Base-by-base conservation (phyloP, 2,113 vertebrate genomes). In the Oryzias javanicus region DNA sequence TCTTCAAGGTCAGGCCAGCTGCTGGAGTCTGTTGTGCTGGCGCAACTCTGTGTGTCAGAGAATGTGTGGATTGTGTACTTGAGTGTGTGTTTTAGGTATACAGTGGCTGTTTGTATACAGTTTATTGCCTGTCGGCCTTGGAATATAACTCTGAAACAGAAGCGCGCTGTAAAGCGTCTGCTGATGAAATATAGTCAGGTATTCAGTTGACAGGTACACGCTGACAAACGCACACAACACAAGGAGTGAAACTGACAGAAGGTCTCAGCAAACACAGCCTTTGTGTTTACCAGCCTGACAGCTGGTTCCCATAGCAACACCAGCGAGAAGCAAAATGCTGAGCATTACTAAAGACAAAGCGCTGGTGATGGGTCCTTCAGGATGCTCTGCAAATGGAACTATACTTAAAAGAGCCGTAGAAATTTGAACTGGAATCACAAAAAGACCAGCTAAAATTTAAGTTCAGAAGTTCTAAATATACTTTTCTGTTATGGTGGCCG, bases 1-100 rank as follows among this genome's bases (percentile, higher is more conserved):
- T 80, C 64, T 58, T 75, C 81, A 85, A 86, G 81, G 83, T 64
- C 76, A 71, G 58, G 45, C 53, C 77, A 79, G 65, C 72, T 82
- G 76, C 64, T 69, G 5, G 29, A 60, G 70, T 70, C 66, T 55
- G 57, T 48, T 56, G 62, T 58, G 49, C 27, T 6, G 41, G 57
- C 60, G 19, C 42, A 55, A 45, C 63, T 48, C 20, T 46, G 48
- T 50, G 72, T 57, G 54, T 8, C 5, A 6, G 47, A 40, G 29
- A 72, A 64, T 74, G 8, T 62, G 59, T 13, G 18, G 55, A 51
- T 25, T 63, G 15, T 48, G 41, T 18, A 24, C 52, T 15, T 17
- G 14, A 4, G 45, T 45, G 45, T 19, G 46, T 13, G 0, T 56
- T 27, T 53, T 17, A 40, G 10, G 45, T 57, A 49, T 48, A 18